Evolutionary conservation across 2,888 invertebrate genomes (phyloP).

Genomic region (Rhaphigaster nebulosa): DNA sequence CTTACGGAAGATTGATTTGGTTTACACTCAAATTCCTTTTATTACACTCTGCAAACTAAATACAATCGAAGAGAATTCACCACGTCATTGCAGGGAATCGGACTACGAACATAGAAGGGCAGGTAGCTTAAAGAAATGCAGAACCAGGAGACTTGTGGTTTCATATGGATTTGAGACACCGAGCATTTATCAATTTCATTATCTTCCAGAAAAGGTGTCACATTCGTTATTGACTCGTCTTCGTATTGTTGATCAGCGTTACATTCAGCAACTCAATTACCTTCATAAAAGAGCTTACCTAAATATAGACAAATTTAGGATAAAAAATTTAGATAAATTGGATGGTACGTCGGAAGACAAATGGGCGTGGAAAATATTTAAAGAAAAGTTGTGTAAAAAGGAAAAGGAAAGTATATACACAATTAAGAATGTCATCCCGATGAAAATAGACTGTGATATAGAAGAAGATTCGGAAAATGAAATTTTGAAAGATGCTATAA

Average conservation of each 20-base stretch:
- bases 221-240: neutral
- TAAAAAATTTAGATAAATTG: neutral
- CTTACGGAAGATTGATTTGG: neutral
- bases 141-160: neutral
- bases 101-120: neutral
- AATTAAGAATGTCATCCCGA: neutral
- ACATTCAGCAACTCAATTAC: neutral
- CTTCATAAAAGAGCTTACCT: neutral
- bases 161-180: neutral
- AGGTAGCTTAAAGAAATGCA: neutral
- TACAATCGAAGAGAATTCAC: neutral
- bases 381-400: neutral
- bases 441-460: neutral
- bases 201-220: neutral
- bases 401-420: neutral
- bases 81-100: neutral
- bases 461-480: constrained; percentile 5
- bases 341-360: neutral
- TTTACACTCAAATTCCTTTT: neutral
- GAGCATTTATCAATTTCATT: neutral
- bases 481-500: constrained; percentile 11
- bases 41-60: neutral
- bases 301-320: neutral
- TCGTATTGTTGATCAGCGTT: neutral
- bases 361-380: neutral